Base-by-base conservation (phyloP, 2,797 vertebrate species). In the Lacerta viridis region DNA sequence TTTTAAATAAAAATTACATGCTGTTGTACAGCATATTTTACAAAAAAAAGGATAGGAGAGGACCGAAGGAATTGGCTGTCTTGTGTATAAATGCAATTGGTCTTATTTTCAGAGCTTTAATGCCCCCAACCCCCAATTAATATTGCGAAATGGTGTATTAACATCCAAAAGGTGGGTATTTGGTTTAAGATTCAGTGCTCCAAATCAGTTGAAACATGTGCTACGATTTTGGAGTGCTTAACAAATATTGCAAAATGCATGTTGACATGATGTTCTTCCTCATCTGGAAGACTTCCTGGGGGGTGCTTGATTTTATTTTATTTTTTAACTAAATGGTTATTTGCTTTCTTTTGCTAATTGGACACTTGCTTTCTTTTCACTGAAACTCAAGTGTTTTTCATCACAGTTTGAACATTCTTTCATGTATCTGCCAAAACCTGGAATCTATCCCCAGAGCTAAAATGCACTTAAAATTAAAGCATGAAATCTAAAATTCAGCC, bases 41-140 rank as follows among this genome's bases (percentile, higher is more conserved):
- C 59, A 90, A 90, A 91, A 90, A 90, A 91, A 90, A 61, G 18
- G 61, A 17, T 7, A 0, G 7, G 86, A n/a, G 72, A 43, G 80
- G 72, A 43, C 15, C 55, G 79, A 81, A 91, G 88, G 71, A 85
- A 36, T 46, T 87, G 71, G 4, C 74, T 92, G 55, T 61, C 27
- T 68, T 11, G 29, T 90, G 43, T 29, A 85, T 83, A 92, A 83
- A 88, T 91, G 29, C 43, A 84, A 50, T 77, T 36, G 36, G 7
- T 66, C 61, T n/a, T 80, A 23, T 41, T 68, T 39, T 68, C 27
- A 29, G 39, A 82, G 43, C 68, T 71, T 89, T 46, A 1, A 81
- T 66, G 66, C 64, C 39, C 50, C 50, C 50, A 50, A 33, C 46
- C 50, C 50, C 50, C 50, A 50, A 50, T 55, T 55, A 69, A 85